Conservation (phyloP, 1,140 invertebrate genomes). For the Choristoneura fumiferana region DNA sequence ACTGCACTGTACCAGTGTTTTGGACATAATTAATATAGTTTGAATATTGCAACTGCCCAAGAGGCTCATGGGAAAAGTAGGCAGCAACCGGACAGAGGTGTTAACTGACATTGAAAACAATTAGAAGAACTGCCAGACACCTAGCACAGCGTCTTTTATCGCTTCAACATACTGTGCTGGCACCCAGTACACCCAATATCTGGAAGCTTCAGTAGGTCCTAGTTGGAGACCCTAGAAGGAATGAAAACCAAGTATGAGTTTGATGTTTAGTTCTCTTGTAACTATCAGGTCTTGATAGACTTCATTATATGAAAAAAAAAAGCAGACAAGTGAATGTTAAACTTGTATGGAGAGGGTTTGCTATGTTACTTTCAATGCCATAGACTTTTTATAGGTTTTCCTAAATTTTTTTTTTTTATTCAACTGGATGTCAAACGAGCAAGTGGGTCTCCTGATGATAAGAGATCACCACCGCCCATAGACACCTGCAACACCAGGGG, state of each 20-base stretch:
- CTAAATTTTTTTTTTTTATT: too few relatives aligned
- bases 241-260: neutral
- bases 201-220: conserved; percentile 92
- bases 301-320: too few relatives aligned
- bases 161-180: conserved; percentile 95
- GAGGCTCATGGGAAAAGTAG: conserved; percentile 41
- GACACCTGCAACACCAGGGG: too few relatives aligned
- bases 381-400: too few relatives aligned
- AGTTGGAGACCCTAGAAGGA: conserved; percentile 87
- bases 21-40: conserved; percentile 31
- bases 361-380: too few relatives aligned
- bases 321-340: too few relatives aligned
- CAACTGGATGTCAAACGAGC: too few relatives aligned
- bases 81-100: conserved; percentile 34
- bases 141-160: conserved; percentile 94
- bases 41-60: conserved; percentile 67
- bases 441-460: too few relatives aligned
- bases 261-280: too few relatives aligned
- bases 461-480: too few relatives aligned
- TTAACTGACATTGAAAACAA: conserved; percentile 25
- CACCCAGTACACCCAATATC: conserved; percentile 97
- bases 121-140: conserved; percentile 92
- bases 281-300: too few relatives aligned
- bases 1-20: conserved; percentile 37
- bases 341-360: too few relatives aligned